Evolutionary conservation across 2,113 vertebrate genomes (phyloP).

Genomic region (Callorhinus ursinus): DNA sequence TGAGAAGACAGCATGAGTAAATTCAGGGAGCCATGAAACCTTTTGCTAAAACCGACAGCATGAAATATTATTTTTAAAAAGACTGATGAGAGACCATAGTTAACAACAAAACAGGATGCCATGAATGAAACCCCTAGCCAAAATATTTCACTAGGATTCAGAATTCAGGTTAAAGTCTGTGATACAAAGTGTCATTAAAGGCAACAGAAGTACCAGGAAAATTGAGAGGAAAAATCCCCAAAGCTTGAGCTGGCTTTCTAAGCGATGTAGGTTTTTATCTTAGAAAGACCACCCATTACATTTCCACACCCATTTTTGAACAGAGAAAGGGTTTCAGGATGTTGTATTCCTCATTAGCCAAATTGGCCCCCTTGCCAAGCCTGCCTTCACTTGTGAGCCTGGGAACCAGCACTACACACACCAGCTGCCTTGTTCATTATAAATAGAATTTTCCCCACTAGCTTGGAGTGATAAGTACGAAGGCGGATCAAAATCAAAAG

Average conservation of each 20-base stretch:
- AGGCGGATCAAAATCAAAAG: not conserved
- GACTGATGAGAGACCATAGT: not conserved
- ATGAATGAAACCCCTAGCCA: not conserved
- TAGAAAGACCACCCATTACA: not conserved
- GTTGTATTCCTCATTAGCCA: not conserved
- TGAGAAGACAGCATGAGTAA: constrained; percentile 29
- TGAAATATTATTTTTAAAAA: constrained; percentile 36
- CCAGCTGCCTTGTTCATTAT: not conserved
- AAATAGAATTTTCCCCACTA: not conserved
- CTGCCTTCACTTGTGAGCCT: not conserved
- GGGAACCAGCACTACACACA: not conserved
- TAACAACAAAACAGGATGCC: not conserved
- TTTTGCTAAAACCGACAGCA: constrained; percentile 40
- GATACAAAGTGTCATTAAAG: not conserved
- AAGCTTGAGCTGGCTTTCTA: not conserved
- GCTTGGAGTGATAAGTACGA: too few species aligned
- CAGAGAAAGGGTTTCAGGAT: not conserved
- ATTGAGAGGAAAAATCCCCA: not conserved
- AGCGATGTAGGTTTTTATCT: not conserved
- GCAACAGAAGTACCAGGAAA: not conserved
- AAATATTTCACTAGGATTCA: not conserved
- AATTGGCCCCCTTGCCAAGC: accelerated
- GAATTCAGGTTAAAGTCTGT: not conserved
- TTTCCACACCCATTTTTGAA: not conserved
- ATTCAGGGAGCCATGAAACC: constrained; percentile 16